Conservation (phyloP, 2,888 invertebrate genomes). For the Azorinus chamasolen region DNA sequence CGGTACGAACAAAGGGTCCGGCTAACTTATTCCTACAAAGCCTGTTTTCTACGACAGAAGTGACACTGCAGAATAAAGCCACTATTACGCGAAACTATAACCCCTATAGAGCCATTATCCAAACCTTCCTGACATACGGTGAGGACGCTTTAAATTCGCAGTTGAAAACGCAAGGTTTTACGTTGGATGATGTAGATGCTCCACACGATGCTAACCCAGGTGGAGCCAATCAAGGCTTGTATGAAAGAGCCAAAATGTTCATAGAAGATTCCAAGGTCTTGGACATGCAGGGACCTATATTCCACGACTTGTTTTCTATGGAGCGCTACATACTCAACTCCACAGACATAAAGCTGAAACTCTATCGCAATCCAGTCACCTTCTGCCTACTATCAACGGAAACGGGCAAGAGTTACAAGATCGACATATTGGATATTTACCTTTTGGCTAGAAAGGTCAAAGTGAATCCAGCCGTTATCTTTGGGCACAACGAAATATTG, state of each 20-base stretch:
- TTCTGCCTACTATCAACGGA: constrained; percentile 7
- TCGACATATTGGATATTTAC: constrained; percentile 18
- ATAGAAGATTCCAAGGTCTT: background rate
- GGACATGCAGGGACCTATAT: constrained; percentile 19
- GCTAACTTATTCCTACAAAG: constrained; percentile 27
- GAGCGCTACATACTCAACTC: constrained; percentile 11
- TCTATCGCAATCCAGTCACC: background rate
- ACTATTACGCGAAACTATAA: constrained; percentile 18
- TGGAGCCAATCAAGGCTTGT: constrained; percentile 39
- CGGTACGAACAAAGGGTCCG: constrained; percentile 13
- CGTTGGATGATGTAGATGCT: constrained; percentile 25
- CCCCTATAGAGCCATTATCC: constrained; percentile 16
- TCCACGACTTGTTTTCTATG: constrained; percentile 16
- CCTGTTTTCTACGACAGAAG: constrained; percentile 23
- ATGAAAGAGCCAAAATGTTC: constrained; percentile 16
- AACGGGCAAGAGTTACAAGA: constrained; percentile 11
- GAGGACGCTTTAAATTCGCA: constrained; percentile 16
- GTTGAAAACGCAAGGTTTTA: constrained; percentile 3
- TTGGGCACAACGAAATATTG: constrained; percentile 33
- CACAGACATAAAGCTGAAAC: constrained; percentile 22
- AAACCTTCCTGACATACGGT: constrained; percentile 16
- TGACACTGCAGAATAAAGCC: constrained; percentile 19
- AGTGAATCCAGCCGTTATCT: constrained; percentile 50
- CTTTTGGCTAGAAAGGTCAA: constrained; percentile 31
- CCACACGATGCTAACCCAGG: constrained; percentile 24